A percentile compares a stretch with the other conserved stretches of the same genome.
Evolutionary conservation across 1,140 invertebrate species (phyloP).

Genomic region (Chrysomallon squamiferum): DNA sequence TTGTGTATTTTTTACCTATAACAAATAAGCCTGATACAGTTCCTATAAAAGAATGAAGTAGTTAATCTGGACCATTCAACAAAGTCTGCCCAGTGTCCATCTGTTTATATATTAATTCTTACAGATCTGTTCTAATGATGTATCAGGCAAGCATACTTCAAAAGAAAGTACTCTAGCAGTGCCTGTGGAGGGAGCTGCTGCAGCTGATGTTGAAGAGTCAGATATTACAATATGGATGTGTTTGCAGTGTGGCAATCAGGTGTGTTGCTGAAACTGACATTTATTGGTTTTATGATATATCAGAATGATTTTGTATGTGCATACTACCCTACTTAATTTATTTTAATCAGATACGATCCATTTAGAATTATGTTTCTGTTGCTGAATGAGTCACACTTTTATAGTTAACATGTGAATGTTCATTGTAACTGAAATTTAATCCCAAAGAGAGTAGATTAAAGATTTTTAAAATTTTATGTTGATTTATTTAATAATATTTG

Average conservation of each 20-base stretch:
- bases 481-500: too few relatives aligned
- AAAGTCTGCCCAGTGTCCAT: too few relatives aligned
- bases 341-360: neutral
- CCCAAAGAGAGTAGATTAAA: neutral
- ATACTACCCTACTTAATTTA: neutral
- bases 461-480: too few relatives aligned
- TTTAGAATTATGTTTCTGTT: neutral
- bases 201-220: conserved; percentile 7
- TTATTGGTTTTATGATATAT: neutral
- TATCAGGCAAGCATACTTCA: neutral
- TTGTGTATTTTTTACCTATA: too few relatives aligned
- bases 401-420: neutral
- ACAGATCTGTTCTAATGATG: conserved; percentile 15
- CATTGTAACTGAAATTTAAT: neutral
- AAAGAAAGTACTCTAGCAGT: neutral
- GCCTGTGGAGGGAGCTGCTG: conserved; percentile 16
- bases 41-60: too few relatives aligned
- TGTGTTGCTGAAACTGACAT: conserved; percentile 12
- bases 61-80: too few relatives aligned
- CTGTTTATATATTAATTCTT: too few relatives aligned
- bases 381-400: neutral
- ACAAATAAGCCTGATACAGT: too few relatives aligned
- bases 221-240: conserved; percentile 67
- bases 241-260: conserved; percentile 74
- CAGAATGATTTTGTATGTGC: neutral